phyloP scores from a whole-genome alignment of 2,113 vertebrate genomes.

The Menura novaehollandiae region DNA sequence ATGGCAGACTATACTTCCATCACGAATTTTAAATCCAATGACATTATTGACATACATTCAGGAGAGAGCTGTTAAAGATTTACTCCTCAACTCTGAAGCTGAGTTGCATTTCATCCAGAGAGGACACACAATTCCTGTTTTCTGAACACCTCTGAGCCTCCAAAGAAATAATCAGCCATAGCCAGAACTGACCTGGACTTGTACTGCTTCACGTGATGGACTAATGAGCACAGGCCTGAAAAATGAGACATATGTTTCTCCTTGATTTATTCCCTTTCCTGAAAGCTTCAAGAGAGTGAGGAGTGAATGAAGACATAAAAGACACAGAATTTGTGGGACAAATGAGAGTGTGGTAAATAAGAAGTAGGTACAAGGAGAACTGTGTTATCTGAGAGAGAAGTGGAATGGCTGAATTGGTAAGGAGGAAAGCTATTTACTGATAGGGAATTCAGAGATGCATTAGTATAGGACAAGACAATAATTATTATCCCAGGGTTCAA shows the following conservation, averaged over 20 bases:
- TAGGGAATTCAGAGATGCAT: not conserved
- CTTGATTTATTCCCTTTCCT: not conserved
- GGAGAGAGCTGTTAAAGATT: not conserved
- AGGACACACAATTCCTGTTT: not conserved
- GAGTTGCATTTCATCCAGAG: not conserved
- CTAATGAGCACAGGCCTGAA: not conserved
- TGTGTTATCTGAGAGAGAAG: not conserved
- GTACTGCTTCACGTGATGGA: not conserved
- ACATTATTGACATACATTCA: not conserved
- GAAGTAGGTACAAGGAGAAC: not conserved
- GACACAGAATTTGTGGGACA: not conserved
- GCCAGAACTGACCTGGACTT: not conserved
- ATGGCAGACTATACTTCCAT: not conserved
- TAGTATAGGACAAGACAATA: not conserved
- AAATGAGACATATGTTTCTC: not conserved
- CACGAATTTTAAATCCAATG: not conserved
- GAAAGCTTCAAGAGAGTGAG: not conserved
- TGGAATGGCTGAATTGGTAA: not conserved
- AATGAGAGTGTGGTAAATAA: not conserved
- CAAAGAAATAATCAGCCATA: not conserved
- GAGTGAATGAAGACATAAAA: not conserved
- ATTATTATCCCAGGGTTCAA: not conserved
- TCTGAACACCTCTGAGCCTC: not conserved
- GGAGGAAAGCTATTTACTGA: not conserved
- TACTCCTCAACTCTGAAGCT: not conserved